phyloP scores from a whole-genome alignment of 1,140 invertebrate genomes.

The Eurosta solidaginis region DNA sequence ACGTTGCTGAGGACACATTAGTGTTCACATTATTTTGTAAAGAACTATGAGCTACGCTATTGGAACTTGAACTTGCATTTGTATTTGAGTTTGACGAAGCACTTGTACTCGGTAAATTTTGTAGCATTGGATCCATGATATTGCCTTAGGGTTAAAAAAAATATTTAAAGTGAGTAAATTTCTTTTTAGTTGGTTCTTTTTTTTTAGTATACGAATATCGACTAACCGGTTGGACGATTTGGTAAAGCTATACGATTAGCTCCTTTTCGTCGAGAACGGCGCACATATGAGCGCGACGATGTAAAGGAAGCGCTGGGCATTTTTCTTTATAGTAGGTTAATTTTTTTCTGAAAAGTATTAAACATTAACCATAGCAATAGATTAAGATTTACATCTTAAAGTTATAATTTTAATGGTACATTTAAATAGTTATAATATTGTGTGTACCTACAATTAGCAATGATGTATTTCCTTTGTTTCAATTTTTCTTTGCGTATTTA shows the following conservation, averaged over 20 bases:
- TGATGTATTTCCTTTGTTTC: neutral
- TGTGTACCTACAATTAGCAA: neutral
- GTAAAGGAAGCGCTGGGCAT: slow-evolving; percentile 91
- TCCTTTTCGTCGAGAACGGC: slow-evolving; percentile 79
- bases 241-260: slow-evolving; percentile 80
- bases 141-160: slow-evolving; percentile 44
- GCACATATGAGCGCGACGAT: slow-evolving; percentile 82
- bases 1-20: slow-evolving; percentile 54
- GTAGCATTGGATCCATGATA: slow-evolving; percentile 59
- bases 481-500: neutral
- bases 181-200: neutral
- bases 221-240: slow-evolving; percentile 74
- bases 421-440: too few relatives aligned
- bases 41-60: slow-evolving; percentile 26
- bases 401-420: neutral
- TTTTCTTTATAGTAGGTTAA: slow-evolving; percentile 57
- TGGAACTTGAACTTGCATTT: slow-evolving; percentile 29
- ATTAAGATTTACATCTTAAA: too few relatives aligned
- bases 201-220: neutral
- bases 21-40: slow-evolving; percentile 24
- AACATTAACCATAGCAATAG: too few relatives aligned
- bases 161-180: neutral
- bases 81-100: slow-evolving; percentile 35
- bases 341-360: neutral
- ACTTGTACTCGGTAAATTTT: slow-evolving; percentile 66